Base-by-base conservation (phyloP, 2,888 invertebrate species). In the Synanthedon andrenaeformis region DNA sequence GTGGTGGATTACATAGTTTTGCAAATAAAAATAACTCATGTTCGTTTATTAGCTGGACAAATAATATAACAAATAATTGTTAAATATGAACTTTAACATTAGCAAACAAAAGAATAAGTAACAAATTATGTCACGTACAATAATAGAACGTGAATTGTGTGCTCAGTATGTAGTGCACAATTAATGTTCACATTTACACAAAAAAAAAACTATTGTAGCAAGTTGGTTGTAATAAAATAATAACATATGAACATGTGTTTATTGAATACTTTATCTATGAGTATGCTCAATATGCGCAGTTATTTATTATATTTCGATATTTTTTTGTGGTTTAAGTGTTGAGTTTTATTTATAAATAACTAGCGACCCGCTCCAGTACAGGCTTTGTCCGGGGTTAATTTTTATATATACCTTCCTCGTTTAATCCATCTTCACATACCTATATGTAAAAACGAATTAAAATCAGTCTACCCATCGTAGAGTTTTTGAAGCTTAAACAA, bases 101-200 rank as follows among this genome's bases (percentile, higher is more conserved):
- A 49, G 49, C 49, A 6, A 45, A 49, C 19, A 49, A 49, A 49
- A 17, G 56, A 59, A 65, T 66, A 59, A 58, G 59, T 62, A 61
- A 60, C 59, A 61, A 70, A 73, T 63, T 72, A 67, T 76, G 69
- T 79, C 76, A 77, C 65, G 67, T 67, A 67, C 79, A 79, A 75
- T 74, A 72, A 76, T 77, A 76, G 66, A 66, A 53, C 59, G 66
- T 59, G 66, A 17, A 19, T 17, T 49, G 49, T 49, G 12, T 49
- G 23, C 49, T 17, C 68, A 72, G 68, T 74, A 61, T 59, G 71
- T 74, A 63, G 67, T 75, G 69, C 59, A 62, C 62, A 73, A 23
- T 23, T 23, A 76, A 77, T 67, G 73, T 62, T 65, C 56, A 53
- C 51, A 52, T 45, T 55, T 53, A 49, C 54, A 51, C 2, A 4